Base-by-base conservation (phyloP, 2,113 vertebrate species). In the Holacanthus passer region DNA sequence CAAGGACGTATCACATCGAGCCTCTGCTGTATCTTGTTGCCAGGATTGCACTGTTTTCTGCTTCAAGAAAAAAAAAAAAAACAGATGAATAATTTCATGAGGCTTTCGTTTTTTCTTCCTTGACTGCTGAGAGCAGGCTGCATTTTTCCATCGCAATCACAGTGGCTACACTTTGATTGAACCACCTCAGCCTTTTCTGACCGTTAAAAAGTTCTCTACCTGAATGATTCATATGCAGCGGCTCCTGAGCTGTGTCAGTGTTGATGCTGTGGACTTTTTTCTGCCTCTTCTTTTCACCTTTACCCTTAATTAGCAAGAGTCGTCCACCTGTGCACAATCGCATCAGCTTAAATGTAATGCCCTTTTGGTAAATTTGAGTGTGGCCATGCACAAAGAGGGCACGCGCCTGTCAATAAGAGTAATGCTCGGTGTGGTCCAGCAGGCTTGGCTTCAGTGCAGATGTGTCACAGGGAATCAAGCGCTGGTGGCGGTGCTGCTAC, bases 221-320 rank as follows among this genome's bases (percentile, higher is more conserved):
- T 50, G 73, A 86, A 75, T 86, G 64, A 87, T 73, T 89, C 73
- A 82, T 43, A 50, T 53, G 41, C 1, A 1, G 35, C 13, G 20
- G 48, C 73, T 27, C 20, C 47, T 7, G 27, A 50, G 69, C 73
- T 19, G 24, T 53, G 43, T 29, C 24, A 52, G 19, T 20, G 35
- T 45, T 62, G 69, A 86, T 68, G 53, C 29, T 22, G 6, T 41
- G 37, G 47, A 59, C 75, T 76, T 66, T 76, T 66, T 59, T 41
- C 56, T 64, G 12, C 79, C 73, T 82, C 71, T 62, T 87, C 65
- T 45, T 69, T 58, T 87, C 85, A 92, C 84, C 91, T 92, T 88
- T 89, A 35, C 64, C 72, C 77, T 81, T 87, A 87, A 93, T 93
- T 90, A 94, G 79, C 75, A 84, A 75, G 50, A 82, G 41, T 62